These are phyloP conservation scores for Epiperipatus broadwayi DNA, from an alignment of 2,888 invertebrate genomes.

Conservation along the genomic window DNA sequence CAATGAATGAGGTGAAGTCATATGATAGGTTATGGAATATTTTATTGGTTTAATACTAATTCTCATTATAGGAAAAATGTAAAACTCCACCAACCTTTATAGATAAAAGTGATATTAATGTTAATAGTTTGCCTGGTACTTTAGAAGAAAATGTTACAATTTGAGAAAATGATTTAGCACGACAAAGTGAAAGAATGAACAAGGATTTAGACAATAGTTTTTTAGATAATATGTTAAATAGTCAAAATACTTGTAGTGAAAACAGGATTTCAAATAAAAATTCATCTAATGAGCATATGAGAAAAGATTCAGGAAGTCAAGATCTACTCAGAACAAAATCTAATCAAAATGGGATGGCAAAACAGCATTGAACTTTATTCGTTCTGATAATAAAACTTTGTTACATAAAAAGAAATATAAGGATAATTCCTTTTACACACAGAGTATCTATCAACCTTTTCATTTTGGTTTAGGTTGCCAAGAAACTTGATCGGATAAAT, in stretches of 20 bases:
- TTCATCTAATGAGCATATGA: too few relatives aligned
- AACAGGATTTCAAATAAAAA: conserved; percentile 15
- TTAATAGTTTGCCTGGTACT: conserved; percentile 24
- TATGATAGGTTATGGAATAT: too few relatives aligned
- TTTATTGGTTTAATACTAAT: too few relatives aligned
- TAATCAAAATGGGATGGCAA: conserved; percentile 64
- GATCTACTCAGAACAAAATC: too few relatives aligned
- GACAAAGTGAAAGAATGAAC: conserved; percentile 15
- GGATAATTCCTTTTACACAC: conserved; percentile 68
- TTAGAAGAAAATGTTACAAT: conserved; percentile 22
- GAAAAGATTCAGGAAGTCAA: too few relatives aligned
- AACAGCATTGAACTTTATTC: conserved; percentile 66
- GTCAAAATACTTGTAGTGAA: conserved; percentile 17
- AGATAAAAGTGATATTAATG: conserved; percentile 26
- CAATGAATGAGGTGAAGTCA: too few relatives aligned
- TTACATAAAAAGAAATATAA: conserved; percentile 66
- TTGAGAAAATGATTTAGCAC: conserved; percentile 24
- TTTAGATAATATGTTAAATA: conserved; percentile 12
- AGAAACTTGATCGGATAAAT: too few relatives aligned
- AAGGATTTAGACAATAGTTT: background rate
- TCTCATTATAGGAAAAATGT: too few relatives aligned
- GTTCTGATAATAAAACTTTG: conserved; percentile 75
- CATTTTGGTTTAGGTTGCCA: too few relatives aligned
- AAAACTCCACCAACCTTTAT: too few relatives aligned
- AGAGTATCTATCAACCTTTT: too few relatives aligned